phyloP scores from a whole-genome alignment of 2,797 vertebrate genomes.

The Clarias pachynema region DNA sequence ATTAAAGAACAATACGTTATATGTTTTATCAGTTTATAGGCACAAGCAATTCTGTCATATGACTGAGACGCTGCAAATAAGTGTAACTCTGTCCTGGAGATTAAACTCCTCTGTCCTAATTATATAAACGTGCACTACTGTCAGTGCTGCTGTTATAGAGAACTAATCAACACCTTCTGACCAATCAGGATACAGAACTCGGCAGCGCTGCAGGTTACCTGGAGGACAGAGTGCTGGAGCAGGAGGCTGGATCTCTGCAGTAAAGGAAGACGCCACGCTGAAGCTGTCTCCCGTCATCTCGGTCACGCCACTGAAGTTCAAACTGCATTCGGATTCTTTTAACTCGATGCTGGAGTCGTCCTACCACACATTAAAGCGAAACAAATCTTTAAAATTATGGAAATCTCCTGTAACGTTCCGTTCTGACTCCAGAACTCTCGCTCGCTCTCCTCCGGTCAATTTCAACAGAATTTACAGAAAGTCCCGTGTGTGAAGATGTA shows the following conservation, averaged over 20 bases:
- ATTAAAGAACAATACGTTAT: not conserved
- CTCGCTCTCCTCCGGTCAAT: not conserved
- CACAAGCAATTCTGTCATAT: too few species aligned
- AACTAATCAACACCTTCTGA: not conserved
- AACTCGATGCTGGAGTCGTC: conserved; percentile 52
- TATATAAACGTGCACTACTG: not conserved
- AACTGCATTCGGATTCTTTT: conserved; percentile 46
- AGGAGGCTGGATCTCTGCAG: conserved; percentile 21
- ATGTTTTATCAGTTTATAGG: not conserved
- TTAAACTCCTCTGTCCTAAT: not conserved
- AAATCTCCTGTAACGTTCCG: too few species aligned
- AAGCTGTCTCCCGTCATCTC: conserved; percentile 62
- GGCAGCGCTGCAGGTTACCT: conserved; percentile 12
- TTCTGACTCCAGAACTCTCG: not conserved
- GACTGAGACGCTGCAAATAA: too few species aligned
- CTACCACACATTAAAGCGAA: conserved; percentile 40
- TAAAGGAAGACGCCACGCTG: conserved; percentile 42
- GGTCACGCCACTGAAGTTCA: conserved; percentile 42
- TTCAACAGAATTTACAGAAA: not conserved
- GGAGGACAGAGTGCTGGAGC: conserved; percentile 15
- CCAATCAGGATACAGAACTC: not conserved
- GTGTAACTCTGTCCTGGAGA: too few species aligned
- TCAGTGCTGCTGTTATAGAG: not conserved
- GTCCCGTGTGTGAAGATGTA: not conserved
- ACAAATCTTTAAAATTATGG: not conserved